Conservation (phyloP, 2,113 vertebrate species). For the Aspiorhynchus laticeps region DNA sequence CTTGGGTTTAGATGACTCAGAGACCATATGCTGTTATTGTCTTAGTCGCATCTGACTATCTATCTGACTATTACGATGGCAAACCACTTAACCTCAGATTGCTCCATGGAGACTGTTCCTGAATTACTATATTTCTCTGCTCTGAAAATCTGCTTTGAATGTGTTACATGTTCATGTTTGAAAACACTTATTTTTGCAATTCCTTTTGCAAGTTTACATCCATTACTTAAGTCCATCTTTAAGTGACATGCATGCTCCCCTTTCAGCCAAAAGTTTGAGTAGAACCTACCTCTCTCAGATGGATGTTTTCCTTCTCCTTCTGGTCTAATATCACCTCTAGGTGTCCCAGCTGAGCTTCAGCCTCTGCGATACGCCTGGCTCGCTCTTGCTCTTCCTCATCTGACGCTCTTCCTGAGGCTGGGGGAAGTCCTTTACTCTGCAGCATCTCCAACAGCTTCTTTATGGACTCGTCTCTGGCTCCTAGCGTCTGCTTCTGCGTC, state of each 20-base stretch:
- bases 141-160: neutral
- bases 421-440: conserved; percentile 95
- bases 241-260: neutral
- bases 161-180: neutral
- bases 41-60: conserved; percentile 3
- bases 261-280: neutral
- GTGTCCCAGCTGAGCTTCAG: conserved; percentile 96
- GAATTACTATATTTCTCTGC: neutral
- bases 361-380: conserved; percentile 91
- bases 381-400: conserved; percentile 95
- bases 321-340: conserved; percentile 98
- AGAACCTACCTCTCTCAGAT: conserved; percentile 88
- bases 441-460: conserved; percentile 99
- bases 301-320: conserved; percentile 98
- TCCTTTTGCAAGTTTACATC: neutral
- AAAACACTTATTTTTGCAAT: neutral
- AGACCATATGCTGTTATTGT: conserved; percentile 7
- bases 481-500: conserved; percentile 97
- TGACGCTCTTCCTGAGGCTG: conserved; percentile 73
- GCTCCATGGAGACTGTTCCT: neutral
- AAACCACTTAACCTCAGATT: conserved; percentile 12
- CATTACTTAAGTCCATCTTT: neutral
- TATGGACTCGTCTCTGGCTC: conserved; percentile 95
- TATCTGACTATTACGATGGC: conserved; percentile 1
- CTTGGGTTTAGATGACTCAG: conserved; percentile 11